phyloP scores from a whole-genome alignment of 1,140 invertebrate genomes.

The Musca domestica region DNA sequence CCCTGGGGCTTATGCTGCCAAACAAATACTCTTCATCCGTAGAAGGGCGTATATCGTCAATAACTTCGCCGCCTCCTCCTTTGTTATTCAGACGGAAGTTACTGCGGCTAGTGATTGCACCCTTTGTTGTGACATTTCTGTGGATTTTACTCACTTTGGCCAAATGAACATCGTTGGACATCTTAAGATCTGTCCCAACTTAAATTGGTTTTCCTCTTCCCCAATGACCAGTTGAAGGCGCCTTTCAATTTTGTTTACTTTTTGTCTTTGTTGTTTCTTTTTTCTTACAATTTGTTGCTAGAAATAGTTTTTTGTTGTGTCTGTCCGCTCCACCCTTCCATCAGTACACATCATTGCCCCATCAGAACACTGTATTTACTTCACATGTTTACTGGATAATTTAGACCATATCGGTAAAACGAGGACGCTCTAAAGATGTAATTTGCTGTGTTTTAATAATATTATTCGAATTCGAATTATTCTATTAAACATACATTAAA shows the following conservation, averaged over 20 bases:
- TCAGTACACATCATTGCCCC: not conserved
- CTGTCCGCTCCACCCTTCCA: not conserved
- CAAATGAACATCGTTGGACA: conserved; percentile 47
- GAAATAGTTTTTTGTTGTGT: not conserved
- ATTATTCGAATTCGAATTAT: too few species aligned
- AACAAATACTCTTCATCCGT: conserved; percentile 36
- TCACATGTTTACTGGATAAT: not conserved
- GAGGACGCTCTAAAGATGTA: too few species aligned
- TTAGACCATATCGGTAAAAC: not conserved
- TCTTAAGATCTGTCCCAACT: conserved; percentile 4
- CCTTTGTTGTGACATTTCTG: conserved; percentile 31
- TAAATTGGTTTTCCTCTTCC: not conserved
- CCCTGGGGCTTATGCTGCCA: conserved; percentile 42
- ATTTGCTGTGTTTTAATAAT: not conserved
- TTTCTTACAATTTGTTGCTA: conserved; percentile 4
- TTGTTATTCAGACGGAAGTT: not conserved
- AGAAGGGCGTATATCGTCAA: not conserved
- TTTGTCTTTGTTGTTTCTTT: not conserved
- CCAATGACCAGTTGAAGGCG: not conserved
- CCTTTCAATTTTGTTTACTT: conserved; percentile 10
- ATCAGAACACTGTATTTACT: too few species aligned
- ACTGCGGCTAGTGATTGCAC: not conserved
- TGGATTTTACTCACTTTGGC: conserved; percentile 45
- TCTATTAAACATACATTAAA: too few species aligned
- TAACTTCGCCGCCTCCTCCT: not conserved